phyloP scores from a whole-genome alignment of 1,140 invertebrate genomes.

The Drosophila sproati region DNA sequence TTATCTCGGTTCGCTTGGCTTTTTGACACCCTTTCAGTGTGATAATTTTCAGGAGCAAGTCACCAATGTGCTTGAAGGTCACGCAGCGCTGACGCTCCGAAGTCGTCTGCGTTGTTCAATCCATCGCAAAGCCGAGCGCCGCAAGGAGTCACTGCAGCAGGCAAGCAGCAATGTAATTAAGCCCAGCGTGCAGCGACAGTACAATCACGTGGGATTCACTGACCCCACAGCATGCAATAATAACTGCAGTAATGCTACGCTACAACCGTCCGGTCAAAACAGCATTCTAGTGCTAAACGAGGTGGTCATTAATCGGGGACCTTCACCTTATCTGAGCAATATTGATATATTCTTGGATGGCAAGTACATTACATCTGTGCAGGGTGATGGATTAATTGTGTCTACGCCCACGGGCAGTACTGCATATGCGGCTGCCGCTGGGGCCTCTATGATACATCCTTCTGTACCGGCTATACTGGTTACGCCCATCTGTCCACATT shows the following conservation, averaged over 20 bases:
- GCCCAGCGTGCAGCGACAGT: constrained; percentile 39
- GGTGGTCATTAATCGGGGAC: constrained; percentile 97
- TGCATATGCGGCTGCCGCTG: constrained; percentile 98
- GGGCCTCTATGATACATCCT: constrained; percentile 98
- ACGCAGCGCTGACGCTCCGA: constrained; percentile 94
- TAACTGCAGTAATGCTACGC: background rate
- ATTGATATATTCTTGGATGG: constrained; percentile 98
- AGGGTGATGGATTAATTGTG: constrained; percentile 97
- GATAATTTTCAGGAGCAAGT: constrained; percentile 97
- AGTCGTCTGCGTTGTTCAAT: constrained; percentile 95
- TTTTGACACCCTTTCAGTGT: constrained; percentile 97
- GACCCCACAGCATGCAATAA: constrained; percentile 31
- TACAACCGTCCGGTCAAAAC: constrained; percentile 42
- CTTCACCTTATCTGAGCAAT: constrained; percentile 97
- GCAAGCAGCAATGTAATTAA: constrained; percentile 38
- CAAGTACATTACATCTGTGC: constrained; percentile 97
- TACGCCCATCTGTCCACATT: constrained; percentile 98
- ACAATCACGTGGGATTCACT: constrained; percentile 40
- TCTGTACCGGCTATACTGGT: constrained; percentile 98
- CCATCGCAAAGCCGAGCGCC: constrained; percentile 87
- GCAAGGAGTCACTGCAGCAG: constrained; percentile 60
- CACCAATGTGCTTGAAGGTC: constrained; percentile 95
- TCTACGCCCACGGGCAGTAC: constrained; percentile 98
- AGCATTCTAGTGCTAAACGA: constrained; percentile 93
- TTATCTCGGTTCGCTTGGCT: constrained; percentile 97